Evolutionary conservation across 2,113 vertebrate species (phyloP).

Genomic region (Rhinopithecus roxellana): DNA sequence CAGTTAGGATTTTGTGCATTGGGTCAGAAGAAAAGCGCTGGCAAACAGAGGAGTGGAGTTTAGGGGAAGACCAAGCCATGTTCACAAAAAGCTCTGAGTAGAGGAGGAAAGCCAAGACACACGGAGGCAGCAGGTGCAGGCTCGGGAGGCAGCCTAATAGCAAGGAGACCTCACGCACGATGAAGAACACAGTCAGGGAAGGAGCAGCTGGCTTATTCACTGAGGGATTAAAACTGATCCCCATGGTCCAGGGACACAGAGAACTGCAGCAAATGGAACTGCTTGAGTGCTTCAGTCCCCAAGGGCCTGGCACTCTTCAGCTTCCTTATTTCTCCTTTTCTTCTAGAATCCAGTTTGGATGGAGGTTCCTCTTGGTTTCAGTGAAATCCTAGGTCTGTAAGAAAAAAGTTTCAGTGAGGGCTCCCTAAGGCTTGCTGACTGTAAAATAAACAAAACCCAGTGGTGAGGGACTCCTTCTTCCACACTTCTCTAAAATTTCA

Average conservation of each 20-base stretch:
- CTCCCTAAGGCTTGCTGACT: background rate
- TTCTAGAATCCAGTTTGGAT: background rate
- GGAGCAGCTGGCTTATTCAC: background rate
- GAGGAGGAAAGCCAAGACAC: background rate
- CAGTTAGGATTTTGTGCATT: background rate
- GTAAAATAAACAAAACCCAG: background rate
- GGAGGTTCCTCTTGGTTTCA: background rate
- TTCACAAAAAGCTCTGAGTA: background rate
- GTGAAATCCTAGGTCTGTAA: background rate
- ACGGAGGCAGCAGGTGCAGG: no score
- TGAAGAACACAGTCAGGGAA: background rate
- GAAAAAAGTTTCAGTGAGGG: background rate
- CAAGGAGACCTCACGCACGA: rapidly evolving
- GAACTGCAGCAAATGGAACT: background rate
- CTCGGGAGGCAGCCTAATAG: background rate
- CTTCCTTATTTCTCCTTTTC: background rate
- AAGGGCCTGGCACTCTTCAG: background rate
- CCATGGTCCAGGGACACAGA: background rate
- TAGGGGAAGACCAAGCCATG: background rate
- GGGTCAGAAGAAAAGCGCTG: background rate
- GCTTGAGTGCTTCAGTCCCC: background rate
- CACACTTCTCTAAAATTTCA: background rate
- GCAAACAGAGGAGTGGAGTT: background rate
- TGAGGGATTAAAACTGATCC: background rate
- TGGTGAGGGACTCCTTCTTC: background rate